phyloP scores from a whole-genome alignment of 2,113 vertebrate species.

The Neolamprologus devosi region DNA sequence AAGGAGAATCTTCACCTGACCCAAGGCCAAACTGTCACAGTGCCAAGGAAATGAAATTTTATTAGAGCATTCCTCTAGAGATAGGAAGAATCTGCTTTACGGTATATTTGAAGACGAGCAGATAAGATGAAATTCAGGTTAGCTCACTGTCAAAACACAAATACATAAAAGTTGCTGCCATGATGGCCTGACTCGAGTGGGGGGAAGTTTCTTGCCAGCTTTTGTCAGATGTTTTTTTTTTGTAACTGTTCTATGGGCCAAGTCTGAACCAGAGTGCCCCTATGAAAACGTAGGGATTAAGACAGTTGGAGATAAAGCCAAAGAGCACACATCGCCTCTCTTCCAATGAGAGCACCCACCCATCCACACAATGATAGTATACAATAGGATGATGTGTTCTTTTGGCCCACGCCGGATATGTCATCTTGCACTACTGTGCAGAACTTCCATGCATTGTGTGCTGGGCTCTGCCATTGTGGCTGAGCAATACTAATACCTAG shows the following conservation, averaged over 20 bases:
- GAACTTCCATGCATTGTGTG: conserved; percentile 55
- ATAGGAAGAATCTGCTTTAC: not conserved
- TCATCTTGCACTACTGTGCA: conserved; percentile 44
- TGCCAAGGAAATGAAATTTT: not conserved
- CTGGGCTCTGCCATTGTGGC: conserved; percentile 34
- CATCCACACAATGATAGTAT: conserved; percentile 13
- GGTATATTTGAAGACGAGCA: not conserved
- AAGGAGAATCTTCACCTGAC: not conserved
- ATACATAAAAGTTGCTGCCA: not conserved
- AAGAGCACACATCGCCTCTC: conserved; percentile 3
- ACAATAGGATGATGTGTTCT: conserved; percentile 59
- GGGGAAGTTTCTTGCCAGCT: not conserved
- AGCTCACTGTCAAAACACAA: not conserved
- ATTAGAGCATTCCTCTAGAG: not conserved
- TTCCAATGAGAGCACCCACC: not conserved
- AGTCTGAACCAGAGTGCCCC: not conserved
- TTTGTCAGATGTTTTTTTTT: not conserved
- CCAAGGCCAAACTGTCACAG: conserved; percentile 4
- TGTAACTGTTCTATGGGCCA: not conserved
- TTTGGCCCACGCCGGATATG: conserved; percentile 45
- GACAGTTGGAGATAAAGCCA: conserved; percentile 48
- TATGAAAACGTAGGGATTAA: conserved; percentile 45
- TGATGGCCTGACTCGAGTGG: not conserved
- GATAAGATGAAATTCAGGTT: not conserved
- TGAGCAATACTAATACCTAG: conserved; percentile 26